phyloP scores from a whole-genome alignment of 2,797 vertebrate genomes.

The Orientallactaga sibirica region DNA sequence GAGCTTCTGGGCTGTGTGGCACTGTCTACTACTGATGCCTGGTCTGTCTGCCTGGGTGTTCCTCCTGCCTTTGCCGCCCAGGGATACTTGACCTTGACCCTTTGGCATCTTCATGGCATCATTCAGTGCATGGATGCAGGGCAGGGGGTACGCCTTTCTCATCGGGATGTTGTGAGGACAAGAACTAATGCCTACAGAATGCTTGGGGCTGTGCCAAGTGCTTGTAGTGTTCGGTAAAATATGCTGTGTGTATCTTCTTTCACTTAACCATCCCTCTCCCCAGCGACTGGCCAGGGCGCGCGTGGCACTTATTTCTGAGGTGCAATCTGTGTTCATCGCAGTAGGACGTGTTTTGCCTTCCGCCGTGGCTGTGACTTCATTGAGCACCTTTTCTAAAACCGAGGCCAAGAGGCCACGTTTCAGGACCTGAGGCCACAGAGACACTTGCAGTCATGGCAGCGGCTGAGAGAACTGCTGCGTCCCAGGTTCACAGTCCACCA shows the following conservation, averaged over 20 bases:
- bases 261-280: not conserved
- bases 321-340: not conserved
- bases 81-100: not conserved
- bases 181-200: not conserved
- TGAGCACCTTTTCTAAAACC: not conserved
- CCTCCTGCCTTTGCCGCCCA: not conserved
- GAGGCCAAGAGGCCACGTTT: not conserved
- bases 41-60: not conserved
- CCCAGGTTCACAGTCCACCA: accelerated
- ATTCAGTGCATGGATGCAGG: no score
- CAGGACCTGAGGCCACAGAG: not conserved
- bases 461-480: not conserved
- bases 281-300: not conserved
- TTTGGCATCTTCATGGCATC: not conserved
- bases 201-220: not conserved
- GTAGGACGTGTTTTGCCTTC: constrained; percentile 11
- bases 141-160: not conserved
- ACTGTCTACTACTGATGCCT: not conserved
- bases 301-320: not conserved
- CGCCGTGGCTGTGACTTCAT: not conserved
- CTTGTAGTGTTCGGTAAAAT: not conserved
- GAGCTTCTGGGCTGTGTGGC: accelerated
- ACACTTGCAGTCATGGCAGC: not conserved
- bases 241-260: not conserved
- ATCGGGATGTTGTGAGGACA: not conserved